These are phyloP conservation scores for Hormaphis cornu DNA, from an alignment of 1,140 invertebrate genomes.

Conservation along the genomic window DNA sequence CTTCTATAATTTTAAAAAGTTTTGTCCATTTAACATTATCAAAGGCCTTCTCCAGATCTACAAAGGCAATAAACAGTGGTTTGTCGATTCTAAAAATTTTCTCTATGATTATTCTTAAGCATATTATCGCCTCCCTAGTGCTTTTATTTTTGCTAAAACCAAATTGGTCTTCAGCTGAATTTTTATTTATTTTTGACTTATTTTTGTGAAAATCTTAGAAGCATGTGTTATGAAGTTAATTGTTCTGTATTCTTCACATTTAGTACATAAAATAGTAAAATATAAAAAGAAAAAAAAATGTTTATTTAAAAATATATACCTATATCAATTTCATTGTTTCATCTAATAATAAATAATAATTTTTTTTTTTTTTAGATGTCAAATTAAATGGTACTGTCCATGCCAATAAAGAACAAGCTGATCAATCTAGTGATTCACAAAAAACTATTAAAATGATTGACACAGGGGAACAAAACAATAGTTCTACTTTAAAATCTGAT, in stretches of 20 bases:
- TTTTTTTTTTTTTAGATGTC: conserved; percentile 1
- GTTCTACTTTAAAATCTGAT: not conserved
- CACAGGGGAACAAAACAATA: conserved; percentile 33
- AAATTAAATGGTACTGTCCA: conserved; percentile 40
- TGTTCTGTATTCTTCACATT: too few relatives aligned
- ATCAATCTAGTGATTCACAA: conserved; percentile 39
- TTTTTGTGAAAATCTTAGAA: too few relatives aligned
- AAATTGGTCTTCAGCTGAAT: too few relatives aligned
- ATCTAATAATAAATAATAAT: too few relatives aligned
- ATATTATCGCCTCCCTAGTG: too few relatives aligned
- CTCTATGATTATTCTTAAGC: not conserved
- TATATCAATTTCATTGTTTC: too few relatives aligned
- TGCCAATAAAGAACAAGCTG: not conserved
- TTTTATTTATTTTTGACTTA: too few relatives aligned
- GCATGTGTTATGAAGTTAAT: too few relatives aligned
- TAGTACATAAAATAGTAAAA: too few relatives aligned
- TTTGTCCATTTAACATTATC: conserved; percentile 2
- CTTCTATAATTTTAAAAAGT: not conserved
- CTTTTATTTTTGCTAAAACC: too few relatives aligned
- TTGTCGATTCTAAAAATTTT: not conserved
- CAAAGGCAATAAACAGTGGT: not conserved
- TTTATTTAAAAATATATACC: too few relatives aligned
- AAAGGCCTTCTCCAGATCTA: not conserved
- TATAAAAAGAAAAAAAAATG: too few relatives aligned
- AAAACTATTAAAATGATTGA: conserved; percentile 39